Conservation (phyloP, 2,888 invertebrate genomes). For the Papilio protenor region DNA sequence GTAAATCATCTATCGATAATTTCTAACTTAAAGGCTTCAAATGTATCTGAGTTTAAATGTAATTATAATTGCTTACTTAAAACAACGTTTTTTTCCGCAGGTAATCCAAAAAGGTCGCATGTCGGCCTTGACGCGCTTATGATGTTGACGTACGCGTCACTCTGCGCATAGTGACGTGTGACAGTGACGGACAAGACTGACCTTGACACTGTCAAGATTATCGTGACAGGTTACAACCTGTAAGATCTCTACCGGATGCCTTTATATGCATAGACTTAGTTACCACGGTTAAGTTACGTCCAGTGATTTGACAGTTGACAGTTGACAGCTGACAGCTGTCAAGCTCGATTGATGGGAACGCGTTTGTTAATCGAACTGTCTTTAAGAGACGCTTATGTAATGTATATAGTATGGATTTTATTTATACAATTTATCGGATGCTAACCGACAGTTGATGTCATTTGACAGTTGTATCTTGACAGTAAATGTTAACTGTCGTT, state of each 20-base stretch:
- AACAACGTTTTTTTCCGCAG: neutral
- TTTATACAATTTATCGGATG: neutral
- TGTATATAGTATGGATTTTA: constrained; percentile 13
- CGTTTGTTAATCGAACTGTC: neutral
- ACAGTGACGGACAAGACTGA: neutral
- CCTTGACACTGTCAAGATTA: neutral
- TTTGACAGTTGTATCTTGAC: neutral
- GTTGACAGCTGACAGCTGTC: neutral
- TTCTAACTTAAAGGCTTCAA: no score
- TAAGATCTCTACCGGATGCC: neutral
- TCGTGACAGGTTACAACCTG: constrained; percentile 10
- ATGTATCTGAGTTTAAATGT: no score
- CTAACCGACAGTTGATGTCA: neutral
- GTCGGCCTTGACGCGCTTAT: constrained; percentile 27
- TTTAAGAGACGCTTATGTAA: neutral
- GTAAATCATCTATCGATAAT: no score
- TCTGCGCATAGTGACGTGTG: constrained; percentile 16
- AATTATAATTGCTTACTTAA: no score
- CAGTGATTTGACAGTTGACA: constrained; percentile 8
- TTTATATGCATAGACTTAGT: neutral
- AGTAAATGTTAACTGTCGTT: neutral
- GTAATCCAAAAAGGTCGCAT: constrained; percentile 25
- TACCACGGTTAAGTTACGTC: constrained; percentile 14
- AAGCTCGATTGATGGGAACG: neutral
- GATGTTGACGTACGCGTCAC: constrained; percentile 30